Evolutionary conservation across 2,888 invertebrate species (phyloP), one percentile per base, ranked within the genome.

Genomic region (Thera britannica): DNA sequence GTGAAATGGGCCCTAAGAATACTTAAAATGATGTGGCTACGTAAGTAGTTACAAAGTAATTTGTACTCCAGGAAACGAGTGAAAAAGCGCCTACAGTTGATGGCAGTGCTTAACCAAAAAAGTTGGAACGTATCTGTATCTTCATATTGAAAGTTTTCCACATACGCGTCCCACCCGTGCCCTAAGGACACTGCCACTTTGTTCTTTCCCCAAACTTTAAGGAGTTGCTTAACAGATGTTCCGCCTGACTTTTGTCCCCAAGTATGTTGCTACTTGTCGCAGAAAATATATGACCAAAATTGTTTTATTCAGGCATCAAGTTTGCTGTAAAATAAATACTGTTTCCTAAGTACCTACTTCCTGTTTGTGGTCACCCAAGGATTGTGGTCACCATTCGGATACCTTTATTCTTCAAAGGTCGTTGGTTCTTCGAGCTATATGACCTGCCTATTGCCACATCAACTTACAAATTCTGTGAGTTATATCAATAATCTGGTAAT

Each of bases 141-240:
- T 86, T 87, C 84, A 86, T 87, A 88, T 83, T 82, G 83, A 86
- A 89, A 90, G 85, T 87, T 87, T 77, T 65, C 74, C 75, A 76
- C 74, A 73, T 62, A 69, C 68, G 65, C 77, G 77, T 73, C 74
- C 71, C 76, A 71, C 73, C 73, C 79, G 76, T 79, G 83, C 87
- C 88, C 88, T 85, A 76, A 87, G 88, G 89, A 87, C 85, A 86
- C 84, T 85, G 77, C 80, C 80, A 88, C 88, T 89, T 89, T 88
- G 89, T 89, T 88, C 89, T 86, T 87, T 79, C 78, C 82, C 79
- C 75, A 80, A 89, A 90, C 84, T 90, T 89, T 84, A 82, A 85
- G 86, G 87, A 90, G 85, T 89, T 89, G 83, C 84, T 87, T 87
- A 90, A 89, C 90, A 90, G 89, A 90, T 89, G 90, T 90, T 90